Evolutionary conservation across 2,113 vertebrate genomes (phyloP), one percentile per base, ranked within the genome.

Genomic region (Dasypus novemcinctus): DNA sequence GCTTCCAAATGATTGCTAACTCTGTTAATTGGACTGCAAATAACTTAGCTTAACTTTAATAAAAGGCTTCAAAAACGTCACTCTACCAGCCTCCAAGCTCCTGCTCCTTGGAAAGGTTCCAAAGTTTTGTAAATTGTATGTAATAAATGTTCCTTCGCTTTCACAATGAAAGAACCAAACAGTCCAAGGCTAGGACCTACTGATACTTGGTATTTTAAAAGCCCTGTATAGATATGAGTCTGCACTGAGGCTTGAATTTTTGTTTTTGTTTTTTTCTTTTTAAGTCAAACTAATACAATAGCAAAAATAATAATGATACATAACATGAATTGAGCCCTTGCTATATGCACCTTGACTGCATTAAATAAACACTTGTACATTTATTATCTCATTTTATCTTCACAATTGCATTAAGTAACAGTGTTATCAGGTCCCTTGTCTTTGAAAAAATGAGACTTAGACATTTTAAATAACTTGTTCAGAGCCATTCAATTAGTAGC

Each of bases 341-440:
- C 69, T 52, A 71, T 20, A 36, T 85, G 12, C 31, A 68, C 49
- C 46, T 63, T 31, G 25, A 59, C 27, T 41, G 14, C 79, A 71
- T 15, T 92, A 46, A n/a, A 76, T 52, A 43, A 72, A 79, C 41
- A 66, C 13, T 82, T 75, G 54, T 43, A 57, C 29, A 38, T 43
- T 38, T 90, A 78, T 93, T 68, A 82, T 87, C 54, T 94, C 25
- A 76, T 92, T 76, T 85, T 64, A 7, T 86, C 43, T 69, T 95
- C 27, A 41, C 43, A 85, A 31, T 1, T 89, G 33, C 36, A 74
- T 4, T 59, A 33, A 66, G 52, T 52, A 87, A 8, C 54, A 71
- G 10, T 81, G 29, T 66, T 71, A 54, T 59, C 6, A 43, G 31
- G 4, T 7, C 5, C 1, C 38, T 83, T 8, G 43, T 71, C 29